phyloP scores from a whole-genome alignment of 2,797 vertebrate genomes.

The Fundulus diaphanus region DNA sequence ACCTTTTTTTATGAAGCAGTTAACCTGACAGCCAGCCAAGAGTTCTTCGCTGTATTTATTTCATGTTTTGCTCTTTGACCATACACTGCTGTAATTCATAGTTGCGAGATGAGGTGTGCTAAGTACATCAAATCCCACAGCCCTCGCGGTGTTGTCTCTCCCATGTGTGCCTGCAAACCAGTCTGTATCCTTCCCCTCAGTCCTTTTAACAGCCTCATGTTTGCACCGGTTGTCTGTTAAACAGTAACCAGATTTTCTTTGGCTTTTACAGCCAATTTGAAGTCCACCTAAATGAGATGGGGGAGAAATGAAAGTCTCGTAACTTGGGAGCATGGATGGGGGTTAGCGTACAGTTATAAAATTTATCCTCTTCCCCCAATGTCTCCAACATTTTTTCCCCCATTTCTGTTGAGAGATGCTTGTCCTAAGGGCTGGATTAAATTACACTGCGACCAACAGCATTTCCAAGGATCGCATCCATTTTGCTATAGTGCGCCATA shows the following conservation, averaged over 20 bases:
- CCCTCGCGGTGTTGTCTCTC: constrained; percentile 20
- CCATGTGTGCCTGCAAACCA: constrained; percentile 32
- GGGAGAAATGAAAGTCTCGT: constrained; percentile 39
- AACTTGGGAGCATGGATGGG: constrained; percentile 53
- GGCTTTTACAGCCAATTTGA: constrained; percentile 61
- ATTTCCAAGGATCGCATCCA: constrained; percentile 75
- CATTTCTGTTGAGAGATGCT: constrained; percentile 77
- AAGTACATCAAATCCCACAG: constrained; percentile 1
- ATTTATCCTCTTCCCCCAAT: constrained; percentile 61
- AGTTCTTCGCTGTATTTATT: constrained; percentile 63
- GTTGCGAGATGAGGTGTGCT: constrained; percentile 13
- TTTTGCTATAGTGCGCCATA: constrained; percentile 72
- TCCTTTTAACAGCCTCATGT: constrained; percentile 46
- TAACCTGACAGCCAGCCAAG: constrained; percentile 63
- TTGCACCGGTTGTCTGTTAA: constrained; percentile 54
- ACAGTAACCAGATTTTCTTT: constrained; percentile 55
- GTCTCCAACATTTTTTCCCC: constrained; percentile 49
- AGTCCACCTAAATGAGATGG: constrained; percentile 50
- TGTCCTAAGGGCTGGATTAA: constrained; percentile 80
- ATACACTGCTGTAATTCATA: constrained; percentile 6
- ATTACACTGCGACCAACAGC: constrained; percentile 76
- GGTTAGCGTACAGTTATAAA: constrained; percentile 70
- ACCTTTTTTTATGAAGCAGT: constrained; percentile 67
- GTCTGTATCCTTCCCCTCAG: constrained; percentile 22
- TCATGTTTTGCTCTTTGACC: constrained; percentile 44